Base-by-base conservation (phyloP, 1,140 invertebrate species). In the Aphelenchoides avenae region DNA sequence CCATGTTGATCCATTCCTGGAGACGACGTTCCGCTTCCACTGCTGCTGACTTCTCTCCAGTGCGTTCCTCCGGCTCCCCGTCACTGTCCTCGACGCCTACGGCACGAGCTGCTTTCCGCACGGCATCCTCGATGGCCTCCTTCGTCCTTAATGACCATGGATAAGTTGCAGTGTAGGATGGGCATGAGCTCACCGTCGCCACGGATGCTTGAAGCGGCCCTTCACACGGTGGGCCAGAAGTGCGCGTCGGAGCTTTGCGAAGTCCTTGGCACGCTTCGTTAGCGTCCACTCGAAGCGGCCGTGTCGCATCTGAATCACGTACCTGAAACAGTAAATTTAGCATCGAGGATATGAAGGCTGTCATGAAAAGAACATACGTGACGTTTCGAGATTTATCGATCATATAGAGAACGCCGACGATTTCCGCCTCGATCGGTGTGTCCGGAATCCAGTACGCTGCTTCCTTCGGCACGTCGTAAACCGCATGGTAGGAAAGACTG, bases 221-320 rank as follows among this genome's bases (percentile, higher is more conserved):
- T 57, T 62, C 40, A 71, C 66, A 39, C 72, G 36, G 61, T 78
- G 80, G 3, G 79, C 55, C 33, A 71, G 57, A 20, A 81, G 69
- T 5, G 76, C 67, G 43, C 79, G 76, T 62, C 79, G 76, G 20
- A 81, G 64, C 50, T 76, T 68, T 13, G 71, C 66, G 64, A 82
- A 82, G 61, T 82, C 79, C 58, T 80, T 80, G 64, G 79, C 81
- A 5, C 80, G 61, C 36, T 77, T 67, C 27, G 70, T 52, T 15
- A 81, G 74, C 15, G 61, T 78, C 81, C 81, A 82, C 27, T 68
- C 61, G 59, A 70, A 79, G 27, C 72, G 67, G 26, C 78, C 80
- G 71, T 82, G 80, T 24, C 52, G 72, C 5, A 81, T 53, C 24
- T 77, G 62, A 47, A 82, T 79, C 3, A 72, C 79, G 52, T 82